A percentile compares a stretch with the other conserved stretches of the same genome.
These are phyloP conservation scores for Pogonocichla stellata DNA, from an alignment of 2,113 vertebrate genomes.

Conservation along the genomic window DNA sequence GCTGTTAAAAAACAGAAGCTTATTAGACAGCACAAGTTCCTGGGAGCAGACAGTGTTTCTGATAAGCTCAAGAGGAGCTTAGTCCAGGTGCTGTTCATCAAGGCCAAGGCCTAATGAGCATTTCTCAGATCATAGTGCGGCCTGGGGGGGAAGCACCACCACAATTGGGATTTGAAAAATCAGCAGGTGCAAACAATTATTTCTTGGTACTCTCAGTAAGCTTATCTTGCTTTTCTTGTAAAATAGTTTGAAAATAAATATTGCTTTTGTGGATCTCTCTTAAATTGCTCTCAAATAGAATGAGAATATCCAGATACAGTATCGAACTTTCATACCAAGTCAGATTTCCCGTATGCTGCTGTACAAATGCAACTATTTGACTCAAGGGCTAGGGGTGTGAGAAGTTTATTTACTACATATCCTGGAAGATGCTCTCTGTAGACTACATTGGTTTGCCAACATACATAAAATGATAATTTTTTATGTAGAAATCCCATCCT, in stretches of 20 bases:
- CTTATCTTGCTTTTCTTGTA: not conserved
- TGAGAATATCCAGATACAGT: not conserved
- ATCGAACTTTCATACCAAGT: not conserved
- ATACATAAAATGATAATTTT: not conserved
- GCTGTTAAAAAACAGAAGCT: not conserved
- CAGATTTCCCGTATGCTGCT: not conserved
- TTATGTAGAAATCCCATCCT: not conserved
- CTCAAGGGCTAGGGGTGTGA: not conserved
- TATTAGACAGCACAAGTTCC: not conserved
- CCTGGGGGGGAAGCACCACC: not conserved
- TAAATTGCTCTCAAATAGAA: not conserved
- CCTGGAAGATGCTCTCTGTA: not conserved
- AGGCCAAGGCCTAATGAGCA: not conserved
- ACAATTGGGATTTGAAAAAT: not conserved
- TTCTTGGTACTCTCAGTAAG: not conserved
- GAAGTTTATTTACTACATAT: not conserved
- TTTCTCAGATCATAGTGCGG: not conserved
- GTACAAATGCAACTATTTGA: not conserved
- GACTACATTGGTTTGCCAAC: not conserved
- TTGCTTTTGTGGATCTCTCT: not conserved
- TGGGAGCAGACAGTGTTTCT: not conserved
- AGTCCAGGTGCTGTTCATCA: not conserved
- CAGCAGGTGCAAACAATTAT: not conserved
- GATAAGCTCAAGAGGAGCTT: not conserved
- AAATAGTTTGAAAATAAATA: not conserved